phyloP scores from a whole-genome alignment of 2,888 invertebrate species.

The Carabus problematicus region DNA sequence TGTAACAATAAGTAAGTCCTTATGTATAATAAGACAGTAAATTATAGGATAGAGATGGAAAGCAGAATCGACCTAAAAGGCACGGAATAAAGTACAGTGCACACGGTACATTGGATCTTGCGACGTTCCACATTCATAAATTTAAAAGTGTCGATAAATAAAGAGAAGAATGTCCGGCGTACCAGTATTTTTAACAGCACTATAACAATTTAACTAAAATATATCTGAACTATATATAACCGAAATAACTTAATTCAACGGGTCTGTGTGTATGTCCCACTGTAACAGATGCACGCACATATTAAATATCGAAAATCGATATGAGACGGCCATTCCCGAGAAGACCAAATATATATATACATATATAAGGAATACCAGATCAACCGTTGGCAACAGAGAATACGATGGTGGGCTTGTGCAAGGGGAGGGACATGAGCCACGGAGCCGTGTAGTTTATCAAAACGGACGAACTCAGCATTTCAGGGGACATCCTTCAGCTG shows the following conservation, averaged over 20 bases:
- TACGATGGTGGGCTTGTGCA: too few relatives aligned
- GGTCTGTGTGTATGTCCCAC: slow-evolving; percentile 3
- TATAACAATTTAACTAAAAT: slow-evolving; percentile 35
- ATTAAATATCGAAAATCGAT: slow-evolving; percentile 19
- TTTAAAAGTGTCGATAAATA: too few relatives aligned
- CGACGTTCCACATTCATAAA: not conserved
- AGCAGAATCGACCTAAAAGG: not conserved
- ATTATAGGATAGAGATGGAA: not conserved
- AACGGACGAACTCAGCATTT: slow-evolving; percentile 27
- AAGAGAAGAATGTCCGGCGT: slow-evolving; percentile 15
- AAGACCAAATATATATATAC: slow-evolving; percentile 23
- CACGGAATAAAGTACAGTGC: not conserved
- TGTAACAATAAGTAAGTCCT: not conserved
- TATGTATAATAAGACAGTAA: slow-evolving; percentile 10
- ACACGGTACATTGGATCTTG: not conserved
- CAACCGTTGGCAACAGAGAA: too few relatives aligned
- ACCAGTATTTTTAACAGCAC: slow-evolving; percentile 14
- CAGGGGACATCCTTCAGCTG: too few relatives aligned
- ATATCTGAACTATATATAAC: slow-evolving; percentile 37
- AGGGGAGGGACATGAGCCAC: not conserved
- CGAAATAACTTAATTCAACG: slow-evolving; percentile 37
- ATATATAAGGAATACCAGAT: slow-evolving; percentile 21
- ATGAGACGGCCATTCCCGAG: slow-evolving; percentile 25
- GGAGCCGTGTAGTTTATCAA: slow-evolving; percentile 18
- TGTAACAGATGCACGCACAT: slow-evolving; percentile 8